Base-by-base conservation (phyloP, 2,888 invertebrate species). In the Eulithis prunata region DNA sequence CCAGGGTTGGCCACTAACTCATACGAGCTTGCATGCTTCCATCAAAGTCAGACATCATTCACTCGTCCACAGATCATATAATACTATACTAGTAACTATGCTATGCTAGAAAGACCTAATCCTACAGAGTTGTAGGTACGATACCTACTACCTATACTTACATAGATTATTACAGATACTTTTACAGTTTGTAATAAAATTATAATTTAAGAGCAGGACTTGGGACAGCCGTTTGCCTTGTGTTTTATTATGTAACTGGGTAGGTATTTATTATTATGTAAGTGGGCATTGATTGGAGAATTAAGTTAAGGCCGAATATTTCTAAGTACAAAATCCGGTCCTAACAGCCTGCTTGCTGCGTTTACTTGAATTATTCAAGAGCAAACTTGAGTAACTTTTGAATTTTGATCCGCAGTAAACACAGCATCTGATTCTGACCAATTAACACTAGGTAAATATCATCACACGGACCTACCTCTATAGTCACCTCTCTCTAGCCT, bases 211-310 rank as follows among this genome's bases (percentile, higher is more conserved):
- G 46, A 43, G 46, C 62, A 67, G 57, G 60, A 43, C 67, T 47
- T 53, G 47, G 52, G 64, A 64, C 54, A 64, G 64, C 49, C 54
- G 68, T 68, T 68, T 41, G 13, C 68, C 68, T 68, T 68, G 67
- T 59, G 43, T 57, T 66, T 59, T 60, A 66, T 66, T 66, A 67
- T 67, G 68, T 68, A 64, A 68, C 60, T 53, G 60, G 64, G 64
- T 52, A 61, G 41, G 6, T 41, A 41, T 41, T 41, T 61, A 64
- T 55, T 53, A 38, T 64, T 57, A 67, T 61, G 60, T 67, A 68
- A 68, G 57, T 57, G 64, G 61, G 52, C 43, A 56, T 57, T 64
- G 49, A 62, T 43, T 62, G 41, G 52, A 45, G 53, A 57, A 61
- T 62, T 66, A 66, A 66, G 38, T 59, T 56, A 63, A 63, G 66